phyloP scores from a whole-genome alignment of 2,113 vertebrate genomes.

The Sander vitreus region DNA sequence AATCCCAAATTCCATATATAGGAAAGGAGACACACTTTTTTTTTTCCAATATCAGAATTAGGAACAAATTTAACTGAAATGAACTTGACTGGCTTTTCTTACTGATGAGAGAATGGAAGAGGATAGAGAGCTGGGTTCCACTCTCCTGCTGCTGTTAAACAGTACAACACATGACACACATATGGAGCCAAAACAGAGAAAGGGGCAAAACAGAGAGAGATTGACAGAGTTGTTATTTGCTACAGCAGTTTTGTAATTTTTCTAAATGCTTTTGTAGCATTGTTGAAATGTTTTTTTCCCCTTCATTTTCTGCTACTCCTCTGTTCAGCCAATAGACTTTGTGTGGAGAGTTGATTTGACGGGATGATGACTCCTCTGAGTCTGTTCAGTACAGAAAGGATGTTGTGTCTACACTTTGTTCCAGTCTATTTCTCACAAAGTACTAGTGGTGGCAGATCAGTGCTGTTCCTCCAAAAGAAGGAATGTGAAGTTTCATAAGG shows the following conservation, averaged over 20 bases:
- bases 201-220: background rate
- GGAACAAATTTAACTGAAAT: background rate
- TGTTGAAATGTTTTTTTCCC: constrained; percentile 28
- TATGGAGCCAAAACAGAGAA: background rate
- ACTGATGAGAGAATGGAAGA: background rate
- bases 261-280: constrained; percentile 28
- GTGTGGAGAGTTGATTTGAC: constrained; percentile 44
- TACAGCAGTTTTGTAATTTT: constrained; percentile 18
- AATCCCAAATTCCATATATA: background rate
- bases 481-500: background rate
- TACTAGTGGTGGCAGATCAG: background rate
- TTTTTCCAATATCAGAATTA: background rate
- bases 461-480: background rate
- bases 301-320: constrained; percentile 1
- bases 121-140: background rate
- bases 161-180: background rate
- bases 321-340: constrained; percentile 33
- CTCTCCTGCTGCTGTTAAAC: background rate
- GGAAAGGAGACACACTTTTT: background rate
- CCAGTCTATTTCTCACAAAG: constrained; percentile 22
- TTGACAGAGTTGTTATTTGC: background rate
- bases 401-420: constrained; percentile 68
- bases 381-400: constrained; percentile 59
- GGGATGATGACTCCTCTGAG: constrained; percentile 61
- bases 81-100: background rate